Percentiles rank a stretch among this genome's conserved stretches.
Conservation (phyloP, 1,140 invertebrate species). For the Eumaeus atala region DNA sequence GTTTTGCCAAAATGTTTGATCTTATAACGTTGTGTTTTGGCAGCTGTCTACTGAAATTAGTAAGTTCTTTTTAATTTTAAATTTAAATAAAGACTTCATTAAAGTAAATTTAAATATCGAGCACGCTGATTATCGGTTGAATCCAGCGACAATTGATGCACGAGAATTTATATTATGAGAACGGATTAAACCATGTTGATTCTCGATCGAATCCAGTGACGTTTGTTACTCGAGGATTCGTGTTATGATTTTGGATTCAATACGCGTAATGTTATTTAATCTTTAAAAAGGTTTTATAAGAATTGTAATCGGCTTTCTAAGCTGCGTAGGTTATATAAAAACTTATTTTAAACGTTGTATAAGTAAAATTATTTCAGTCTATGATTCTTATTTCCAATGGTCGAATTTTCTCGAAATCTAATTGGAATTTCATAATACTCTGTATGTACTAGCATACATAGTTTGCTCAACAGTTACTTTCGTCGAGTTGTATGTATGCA, state of each 20-base stretch:
- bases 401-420: not conserved
- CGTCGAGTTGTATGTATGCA: constrained; percentile 1
- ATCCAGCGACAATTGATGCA: no score
- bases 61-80: not conserved
- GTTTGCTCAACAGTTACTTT: not conserved
- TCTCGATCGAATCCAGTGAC: no score
- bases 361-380: no score
- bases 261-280: constrained; percentile 7
- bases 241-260: no score
- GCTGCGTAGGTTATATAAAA: constrained; percentile 7
- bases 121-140: no score
- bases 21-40: not conserved
- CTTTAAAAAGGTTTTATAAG: constrained; percentile 10
- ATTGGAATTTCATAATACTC: not conserved
- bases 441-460: constrained; percentile 5
- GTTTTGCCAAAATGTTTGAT: constrained; percentile 17
- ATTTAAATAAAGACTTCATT: not conserved
- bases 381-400: no score
- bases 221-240: no score
- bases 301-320: constrained; percentile 4
- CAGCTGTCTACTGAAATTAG: constrained; percentile 6
- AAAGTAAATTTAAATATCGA: no score
- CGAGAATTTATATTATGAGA: no score
- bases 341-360: constrained; percentile 6
- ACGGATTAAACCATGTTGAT: no score